Evolutionary conservation across 2,797 vertebrate species (phyloP).

Genomic region (Coregonus ussuriensis): DNA sequence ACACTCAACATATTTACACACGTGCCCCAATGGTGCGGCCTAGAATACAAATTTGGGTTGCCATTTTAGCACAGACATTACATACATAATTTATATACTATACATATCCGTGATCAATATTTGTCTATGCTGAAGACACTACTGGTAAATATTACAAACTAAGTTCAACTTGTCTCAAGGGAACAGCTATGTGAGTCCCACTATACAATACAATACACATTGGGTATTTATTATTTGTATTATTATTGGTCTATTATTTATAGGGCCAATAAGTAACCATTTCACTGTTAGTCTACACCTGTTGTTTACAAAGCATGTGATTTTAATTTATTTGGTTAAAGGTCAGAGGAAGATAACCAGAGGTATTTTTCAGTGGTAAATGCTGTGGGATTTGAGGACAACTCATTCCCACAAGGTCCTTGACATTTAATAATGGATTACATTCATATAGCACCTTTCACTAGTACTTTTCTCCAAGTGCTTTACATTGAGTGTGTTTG

Average conservation of each 20-base stretch:
- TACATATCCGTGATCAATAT: slow-evolving; percentile 3
- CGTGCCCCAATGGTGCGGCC: slow-evolving; percentile 24
- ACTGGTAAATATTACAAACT: too few relatives aligned
- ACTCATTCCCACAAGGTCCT: slow-evolving; percentile 32
- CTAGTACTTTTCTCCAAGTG: not conserved
- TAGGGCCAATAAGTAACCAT: too few relatives aligned
- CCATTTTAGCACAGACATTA: slow-evolving; percentile 4
- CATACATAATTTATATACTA: slow-evolving; percentile 24
- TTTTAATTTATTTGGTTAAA: not conserved
- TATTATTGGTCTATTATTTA: too few relatives aligned
- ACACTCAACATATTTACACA: slow-evolving; percentile 25
- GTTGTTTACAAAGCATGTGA: too few relatives aligned
- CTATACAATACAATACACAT: too few relatives aligned
- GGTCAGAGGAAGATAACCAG: not conserved
- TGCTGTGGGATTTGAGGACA: slow-evolving; percentile 18
- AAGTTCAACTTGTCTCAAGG: not conserved
- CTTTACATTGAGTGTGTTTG: not conserved
- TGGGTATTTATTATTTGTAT: too few relatives aligned
- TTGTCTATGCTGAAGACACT: not conserved
- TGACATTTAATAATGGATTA: slow-evolving; percentile 44
- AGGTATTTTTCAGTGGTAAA: slow-evolving; percentile 20
- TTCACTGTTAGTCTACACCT: too few relatives aligned
- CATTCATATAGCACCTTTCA: not conserved
- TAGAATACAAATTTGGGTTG: slow-evolving; percentile 33
- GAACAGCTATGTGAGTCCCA: not conserved